Conservation (phyloP, 1,140 invertebrate species). For the Drosophila biarmipes region DNA sequence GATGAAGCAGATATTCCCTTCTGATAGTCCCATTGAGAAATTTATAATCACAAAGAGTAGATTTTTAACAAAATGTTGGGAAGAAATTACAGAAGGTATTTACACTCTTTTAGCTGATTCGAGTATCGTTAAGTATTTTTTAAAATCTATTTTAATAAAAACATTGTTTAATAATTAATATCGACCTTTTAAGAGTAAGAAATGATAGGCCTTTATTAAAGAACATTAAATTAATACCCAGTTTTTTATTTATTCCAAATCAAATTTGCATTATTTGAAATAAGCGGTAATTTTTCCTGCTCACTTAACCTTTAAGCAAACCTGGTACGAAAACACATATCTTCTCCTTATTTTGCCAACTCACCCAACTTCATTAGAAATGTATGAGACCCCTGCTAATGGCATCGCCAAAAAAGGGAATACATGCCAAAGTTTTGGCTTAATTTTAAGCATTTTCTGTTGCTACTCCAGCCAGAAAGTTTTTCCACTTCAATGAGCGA, state of each 20-base stretch:
- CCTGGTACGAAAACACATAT: conserved; percentile 1
- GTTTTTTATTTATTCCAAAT: no score
- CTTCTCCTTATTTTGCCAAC: conserved; percentile 34
- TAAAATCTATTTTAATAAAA: no score
- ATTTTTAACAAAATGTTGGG: not conserved
- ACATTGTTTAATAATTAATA: no score
- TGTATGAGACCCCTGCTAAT: conserved; percentile 26
- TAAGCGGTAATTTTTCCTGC: not conserved
- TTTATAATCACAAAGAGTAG: not conserved
- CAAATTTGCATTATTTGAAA: not conserved
- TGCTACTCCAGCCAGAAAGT: conserved; percentile 68
- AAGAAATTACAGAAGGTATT: no score
- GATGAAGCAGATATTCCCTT: conserved; percentile 31
- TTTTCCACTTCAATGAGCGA: conserved; percentile 71
- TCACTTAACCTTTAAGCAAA: not conserved
- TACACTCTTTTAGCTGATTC: no score
- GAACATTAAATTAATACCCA: no score
- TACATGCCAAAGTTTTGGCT: conserved; percentile 62
- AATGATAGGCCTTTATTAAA: no score
- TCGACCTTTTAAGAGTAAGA: no score
- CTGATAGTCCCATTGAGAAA: not conserved
- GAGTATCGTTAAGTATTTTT: no score
- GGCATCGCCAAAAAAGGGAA: conserved; percentile 21
- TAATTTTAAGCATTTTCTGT: conserved; percentile 73
- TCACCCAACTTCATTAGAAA: conserved; percentile 34